Base-by-base conservation (phyloP, 1,140 invertebrate genomes). In the Holcopasites calliopsidis region DNA sequence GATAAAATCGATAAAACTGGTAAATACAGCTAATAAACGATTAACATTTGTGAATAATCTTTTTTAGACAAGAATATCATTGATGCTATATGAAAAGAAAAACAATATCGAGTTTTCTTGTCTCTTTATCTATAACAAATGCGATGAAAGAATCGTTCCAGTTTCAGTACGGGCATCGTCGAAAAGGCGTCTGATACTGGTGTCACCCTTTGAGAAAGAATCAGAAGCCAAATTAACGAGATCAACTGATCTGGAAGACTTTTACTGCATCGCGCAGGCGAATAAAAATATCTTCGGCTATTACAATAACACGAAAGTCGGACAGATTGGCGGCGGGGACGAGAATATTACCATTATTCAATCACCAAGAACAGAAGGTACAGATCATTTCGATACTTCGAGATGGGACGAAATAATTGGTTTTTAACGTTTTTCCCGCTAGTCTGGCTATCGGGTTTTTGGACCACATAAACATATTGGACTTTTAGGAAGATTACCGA, bases 391-490 rank as follows among this genome's bases (percentile, higher is more conserved):
- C 4, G 4, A 50, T 8, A 47, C 23, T 21, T 23, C 5, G 2
- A 58, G 31, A 2, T 40, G 26, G n/a, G 26, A 26, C 8, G 21
- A 13, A n/a, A 16, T 28, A 4, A 1, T 1, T 55, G 47, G 18
- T 6, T 10, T 7, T 33, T 38, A 26, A 23, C 66, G n/a, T 76
- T 52, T 77, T 66, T 76, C 65, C 38, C 28, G 10, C 6, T 23
- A 87, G 84, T 86, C 38, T 86, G 86, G 86, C 77, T 86, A 31
- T 84, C 86, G 4, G 83, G 81, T 26, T 87, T 87, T 40, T 87
- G 86, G 86, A 84, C 80, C 47, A 86, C 79, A 21, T 82, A 35
- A 72, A 38, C 1, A 16, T 50, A n/a, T 26, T 1, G 26, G 23
- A 47, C 10, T 18, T 62, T 40, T 16, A 13, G n/a, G 28, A 42